A percentile compares a stretch with the other conserved stretches of the same genome.
Conservation (phyloP, 2,888 invertebrate species). For the Lamellibrachia satsuma region DNA sequence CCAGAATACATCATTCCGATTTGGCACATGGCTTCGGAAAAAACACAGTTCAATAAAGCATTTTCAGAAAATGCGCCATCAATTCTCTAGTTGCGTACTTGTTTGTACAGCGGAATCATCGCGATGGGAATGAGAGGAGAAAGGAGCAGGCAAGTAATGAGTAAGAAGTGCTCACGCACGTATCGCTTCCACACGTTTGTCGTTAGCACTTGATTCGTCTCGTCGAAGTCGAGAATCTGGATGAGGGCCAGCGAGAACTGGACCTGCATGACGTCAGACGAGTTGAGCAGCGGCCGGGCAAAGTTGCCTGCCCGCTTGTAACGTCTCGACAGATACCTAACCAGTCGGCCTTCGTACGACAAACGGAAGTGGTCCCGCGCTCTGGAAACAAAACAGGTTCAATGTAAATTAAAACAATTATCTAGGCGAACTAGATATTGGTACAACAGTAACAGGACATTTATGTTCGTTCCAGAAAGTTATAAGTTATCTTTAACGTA, state of each 20-base stretch:
- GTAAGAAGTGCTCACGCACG: constrained; percentile 31
- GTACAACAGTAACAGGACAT: too few relatives aligned
- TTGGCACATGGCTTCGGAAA: too few relatives aligned
- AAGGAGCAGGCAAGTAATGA: neutral
- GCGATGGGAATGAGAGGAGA: neutral
- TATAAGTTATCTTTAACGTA: too few relatives aligned
- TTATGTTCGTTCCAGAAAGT: too few relatives aligned
- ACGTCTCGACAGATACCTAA: constrained; percentile 49
- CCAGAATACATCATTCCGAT: too few relatives aligned
- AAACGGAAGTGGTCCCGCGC: constrained; percentile 44
- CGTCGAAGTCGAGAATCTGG: constrained; percentile 43
- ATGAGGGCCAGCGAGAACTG: constrained; percentile 41
- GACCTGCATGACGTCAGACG: constrained; percentile 32
- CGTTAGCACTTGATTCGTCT: constrained; percentile 41
- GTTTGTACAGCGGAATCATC: too few relatives aligned
- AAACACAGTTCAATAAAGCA: too few relatives aligned
- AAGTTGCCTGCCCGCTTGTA: constrained; percentile 35
- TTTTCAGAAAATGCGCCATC: too few relatives aligned
- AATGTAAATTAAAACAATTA: neutral
- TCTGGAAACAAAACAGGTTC: neutral
- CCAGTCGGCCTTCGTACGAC: constrained; percentile 60
- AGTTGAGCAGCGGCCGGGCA: constrained; percentile 37
- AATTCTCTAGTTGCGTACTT: too few relatives aligned
- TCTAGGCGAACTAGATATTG: neutral
- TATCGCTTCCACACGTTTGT: constrained; percentile 44